These are phyloP conservation scores for Engystomops pustulosus DNA, from an alignment of 2,113 vertebrate genomes.

Conservation along the genomic window DNA sequence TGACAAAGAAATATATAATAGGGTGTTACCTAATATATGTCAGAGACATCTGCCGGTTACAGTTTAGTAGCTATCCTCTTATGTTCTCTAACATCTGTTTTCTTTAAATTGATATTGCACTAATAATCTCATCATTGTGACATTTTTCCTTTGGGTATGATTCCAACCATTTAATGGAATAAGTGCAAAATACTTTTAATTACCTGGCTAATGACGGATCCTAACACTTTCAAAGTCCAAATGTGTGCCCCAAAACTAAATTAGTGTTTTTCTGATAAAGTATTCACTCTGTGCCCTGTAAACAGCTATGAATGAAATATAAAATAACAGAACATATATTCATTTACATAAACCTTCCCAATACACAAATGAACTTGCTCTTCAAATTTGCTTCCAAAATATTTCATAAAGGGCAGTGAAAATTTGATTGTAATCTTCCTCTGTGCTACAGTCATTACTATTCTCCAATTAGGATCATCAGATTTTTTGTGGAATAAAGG, in stretches of 20 bases:
- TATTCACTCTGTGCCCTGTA: background rate
- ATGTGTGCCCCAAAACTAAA: background rate
- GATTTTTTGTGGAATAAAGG: no score
- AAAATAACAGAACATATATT: background rate
- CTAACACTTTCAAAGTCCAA: constrained; percentile 14
- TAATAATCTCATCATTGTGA: constrained; percentile 43
- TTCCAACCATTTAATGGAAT: constrained; percentile 38
- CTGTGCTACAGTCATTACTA: no score
- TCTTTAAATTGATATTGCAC: constrained; percentile 35
- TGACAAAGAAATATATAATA: constrained; percentile 4
- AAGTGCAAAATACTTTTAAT: constrained; percentile 1
- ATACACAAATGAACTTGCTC: no score
- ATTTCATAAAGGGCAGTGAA: no score
- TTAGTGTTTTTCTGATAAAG: constrained; percentile 1
- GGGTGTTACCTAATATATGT: constrained; percentile 11
- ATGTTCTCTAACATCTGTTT: constrained; percentile 32
- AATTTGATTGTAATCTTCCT: no score
- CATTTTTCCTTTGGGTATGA: constrained; percentile 34
- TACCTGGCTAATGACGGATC: background rate
- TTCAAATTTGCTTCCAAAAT: no score
- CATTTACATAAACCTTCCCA: background rate
- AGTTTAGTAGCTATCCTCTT: constrained; percentile 22
- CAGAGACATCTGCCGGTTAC: constrained; percentile 5
- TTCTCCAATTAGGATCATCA: no score
- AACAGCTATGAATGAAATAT: background rate